Evolutionary conservation across 2,113 vertebrate species (phyloP), one percentile per base, ranked within the genome.

Genomic region (Tichodroma muraria): DNA sequence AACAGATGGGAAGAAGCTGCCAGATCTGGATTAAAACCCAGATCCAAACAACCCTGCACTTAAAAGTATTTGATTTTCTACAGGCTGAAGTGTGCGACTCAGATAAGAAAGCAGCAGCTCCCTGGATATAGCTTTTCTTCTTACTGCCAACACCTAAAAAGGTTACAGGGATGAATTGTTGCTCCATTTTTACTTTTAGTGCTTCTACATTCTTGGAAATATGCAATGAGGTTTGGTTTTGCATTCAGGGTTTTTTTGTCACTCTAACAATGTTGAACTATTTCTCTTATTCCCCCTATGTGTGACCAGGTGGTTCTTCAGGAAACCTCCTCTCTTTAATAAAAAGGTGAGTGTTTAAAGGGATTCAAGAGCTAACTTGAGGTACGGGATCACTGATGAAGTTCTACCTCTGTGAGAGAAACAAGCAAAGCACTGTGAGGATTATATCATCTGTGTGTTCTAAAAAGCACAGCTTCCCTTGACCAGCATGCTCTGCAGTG

Each of bases 271-370:
- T 71, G 17, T 60, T 80, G 27, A 65, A 9, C 33, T 77, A 7
- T 88, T 80, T 88, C 50, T 93, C 35, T 96, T 87, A 44, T 60
- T 85, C 42, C 17, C 28, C 9, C 63, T 80, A 4, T 0, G 10
- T 89, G 90, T 78, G 69, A 88, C 85, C 80, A 98, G 98, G 98
- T 86, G 98, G 94, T 40, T 98, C 98, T 91, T 98, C 98, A 57
- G 52, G 65, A 94, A 98, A 96, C 71, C 77, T 98, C 69, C 54
- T 96, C 56, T n/a, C 16, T 33, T 96, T 98, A 89, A 90, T 98
- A 73, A 87, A 96, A 97, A 98, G 97, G 98, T 98, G 95, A 95
- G 97, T 78, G 17, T 30, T 83, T 49, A 54, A 64, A 3, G 22
- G 19, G 27, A 54, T 71, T 84, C 8, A 37, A 52, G 52, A 44